Evolutionary conservation across 2,797 vertebrate species (phyloP), one percentile per base, ranked within the genome.

Genomic region (Dallia pectoralis): DNA sequence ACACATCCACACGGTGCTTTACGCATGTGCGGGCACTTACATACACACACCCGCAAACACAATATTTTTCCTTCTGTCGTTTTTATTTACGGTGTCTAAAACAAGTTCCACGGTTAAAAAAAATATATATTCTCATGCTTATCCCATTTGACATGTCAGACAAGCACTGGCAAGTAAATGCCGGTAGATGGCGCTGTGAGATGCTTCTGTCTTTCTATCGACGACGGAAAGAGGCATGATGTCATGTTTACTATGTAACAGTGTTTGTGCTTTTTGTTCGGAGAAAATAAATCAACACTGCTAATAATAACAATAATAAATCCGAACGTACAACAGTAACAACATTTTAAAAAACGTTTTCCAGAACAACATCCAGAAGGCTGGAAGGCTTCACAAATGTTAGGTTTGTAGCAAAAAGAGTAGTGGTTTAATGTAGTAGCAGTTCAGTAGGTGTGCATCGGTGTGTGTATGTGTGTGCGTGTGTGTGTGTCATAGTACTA

Each of bases 241-340:
- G 90, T 92, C 90, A 92, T 89, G 82, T 84, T 85, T 89, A 86
- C 84, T 87, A 85, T 86, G 85, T 83, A 81, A 76, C 69, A 71
- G 48, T 74, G 68, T 69, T 14, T 27, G 40, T 53, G 70, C 27
- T 4, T 87, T 69, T 19, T 18, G 68, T 15, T 29, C 62, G 2
- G 62, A 29, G 30, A 33, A 64, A 61, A 64, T 7, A 64, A 70
- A 62, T 51, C 51, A 15, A n/a, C 32, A 29, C 67, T 25, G 0
- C 74, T 70, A 73, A 14, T 16, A 18, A 32, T 22, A n/a, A n/a
- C n/a, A n/a, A n/a, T 36, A 66, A 18, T 44, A 9, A 66, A 44
- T 36, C 64, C 12, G 11, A 66, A 36, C 18, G 18, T 25, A 9
- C 62, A 64, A 22, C 19, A 18, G 6, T 33, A 30, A 64, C 15